These are phyloP conservation scores for Morpho helenor DNA, from an alignment of 2,888 invertebrate species.

Conservation along the genomic window DNA sequence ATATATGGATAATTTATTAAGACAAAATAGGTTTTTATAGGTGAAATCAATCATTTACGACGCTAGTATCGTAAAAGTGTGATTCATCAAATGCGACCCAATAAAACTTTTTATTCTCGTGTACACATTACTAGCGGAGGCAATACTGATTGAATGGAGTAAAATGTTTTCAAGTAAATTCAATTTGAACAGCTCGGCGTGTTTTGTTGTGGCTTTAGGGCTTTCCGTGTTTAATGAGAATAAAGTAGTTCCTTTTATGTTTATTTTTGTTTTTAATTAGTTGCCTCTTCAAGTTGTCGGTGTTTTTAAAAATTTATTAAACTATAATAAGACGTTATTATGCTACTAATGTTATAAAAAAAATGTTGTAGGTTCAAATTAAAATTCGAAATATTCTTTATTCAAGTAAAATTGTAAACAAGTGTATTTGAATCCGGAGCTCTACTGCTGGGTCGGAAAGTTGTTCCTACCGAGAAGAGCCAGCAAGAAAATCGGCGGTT, in stretches of 20 bases:
- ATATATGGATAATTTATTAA: neutral
- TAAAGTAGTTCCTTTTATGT: neutral
- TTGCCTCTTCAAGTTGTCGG: too few species aligned
- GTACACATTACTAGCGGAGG: slow-evolving; percentile 1
- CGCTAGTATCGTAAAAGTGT: slow-evolving; percentile 8
- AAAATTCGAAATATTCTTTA: too few species aligned
- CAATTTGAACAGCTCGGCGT: slow-evolving; percentile 1
- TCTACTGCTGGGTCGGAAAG: too few species aligned
- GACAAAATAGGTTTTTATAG: slow-evolving; percentile 2
- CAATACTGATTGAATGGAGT: slow-evolving; percentile 14
- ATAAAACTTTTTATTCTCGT: slow-evolving; percentile 7
- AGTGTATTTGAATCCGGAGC: too few species aligned
- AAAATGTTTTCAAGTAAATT: slow-evolving; percentile 16
- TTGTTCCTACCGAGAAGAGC: too few species aligned
- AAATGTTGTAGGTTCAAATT: too few species aligned
- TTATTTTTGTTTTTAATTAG: too few species aligned
- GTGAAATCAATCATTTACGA: slow-evolving; percentile 9
- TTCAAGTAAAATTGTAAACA: too few species aligned
- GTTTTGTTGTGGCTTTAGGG: neutral
- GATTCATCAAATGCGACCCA: slow-evolving; percentile 10
- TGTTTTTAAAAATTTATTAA: too few species aligned
- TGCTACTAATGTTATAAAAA: too few species aligned
- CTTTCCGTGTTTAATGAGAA: neutral
- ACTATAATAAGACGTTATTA: too few species aligned
- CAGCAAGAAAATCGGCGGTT: too few species aligned